Evolutionary conservation across 2,888 invertebrate species (phyloP), one percentile per base, ranked within the genome.

Genomic region (Amphipyra berbera): DNA sequence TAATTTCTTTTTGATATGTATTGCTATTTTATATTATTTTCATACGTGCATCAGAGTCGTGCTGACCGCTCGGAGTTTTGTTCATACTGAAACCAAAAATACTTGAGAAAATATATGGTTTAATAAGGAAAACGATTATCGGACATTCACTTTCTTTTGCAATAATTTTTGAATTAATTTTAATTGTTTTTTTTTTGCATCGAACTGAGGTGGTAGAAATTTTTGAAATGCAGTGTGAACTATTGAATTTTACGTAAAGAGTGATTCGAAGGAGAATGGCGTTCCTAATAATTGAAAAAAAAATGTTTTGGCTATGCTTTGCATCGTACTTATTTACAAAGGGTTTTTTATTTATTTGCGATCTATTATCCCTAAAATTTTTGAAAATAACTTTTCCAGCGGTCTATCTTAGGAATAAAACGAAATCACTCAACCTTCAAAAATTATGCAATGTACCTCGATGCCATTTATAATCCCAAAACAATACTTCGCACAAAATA

Each of bases 91-190:
- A 62, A 50, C 21, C 30, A 38, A 68, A 38, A 61, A 37, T 30
- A 8, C 10, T 41, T 13, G n/a, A n/a, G 48, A 60, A 44, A 50
- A 14, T 27, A 12, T 40, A 37, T 45, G 13, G 14, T 50, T 42
- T 8, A 8, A 14, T 30, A 12, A 41, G 0, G 2, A 49, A 49
- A 53, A 38, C 3, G 10, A 53, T 58, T 30, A 35, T 15, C 0
- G 14, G 14, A 9, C 14, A 42, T n/a, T 54, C 15, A 56, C 55
- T 70, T 70, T 67, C 60, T 61, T 47, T 50, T 50, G 14, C 40
- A 40, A 60, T 53, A 42, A 21, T 21, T 21, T 59, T 45, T 57
- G 33, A 54, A 69, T 61, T n/a, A 33, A 59, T 41, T 46, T 60
- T 40, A 41, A 61, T 59, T 53, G 33, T 1, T 44, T 62, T 60